Evolutionary conservation across 2,888 invertebrate species (phyloP).

Genomic region (Minunthozetes semirufus): DNA sequence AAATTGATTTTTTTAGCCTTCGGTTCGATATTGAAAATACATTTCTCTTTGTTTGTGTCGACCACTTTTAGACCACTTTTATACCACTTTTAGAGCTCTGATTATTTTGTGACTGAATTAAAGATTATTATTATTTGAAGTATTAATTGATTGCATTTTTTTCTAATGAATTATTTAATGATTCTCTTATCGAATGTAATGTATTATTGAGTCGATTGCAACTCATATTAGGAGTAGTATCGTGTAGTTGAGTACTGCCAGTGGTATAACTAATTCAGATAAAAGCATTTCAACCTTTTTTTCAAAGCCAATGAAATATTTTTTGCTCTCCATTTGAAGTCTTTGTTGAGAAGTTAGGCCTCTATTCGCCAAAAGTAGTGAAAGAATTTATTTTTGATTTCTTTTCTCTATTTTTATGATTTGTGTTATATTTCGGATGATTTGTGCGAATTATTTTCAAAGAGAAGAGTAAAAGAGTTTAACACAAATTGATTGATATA

Average conservation of each 20-base stretch:
- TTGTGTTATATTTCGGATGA: neutral
- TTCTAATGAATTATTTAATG: too few relatives aligned
- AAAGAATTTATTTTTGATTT: neutral
- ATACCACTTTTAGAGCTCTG: too few relatives aligned
- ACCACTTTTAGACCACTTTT: too few relatives aligned
- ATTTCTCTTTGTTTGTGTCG: too few relatives aligned
- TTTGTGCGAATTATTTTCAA: neutral
- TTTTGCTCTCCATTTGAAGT: neutral
- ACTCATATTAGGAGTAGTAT: neutral
- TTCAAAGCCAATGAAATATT: neutral
- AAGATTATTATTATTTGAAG: too few relatives aligned
- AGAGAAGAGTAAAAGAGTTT: neutral
- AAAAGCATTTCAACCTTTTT: slow-evolving; percentile 2
- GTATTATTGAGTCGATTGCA: neutral
- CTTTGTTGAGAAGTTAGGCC: neutral
- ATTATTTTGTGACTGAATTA: too few relatives aligned
- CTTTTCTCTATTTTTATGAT: neutral
- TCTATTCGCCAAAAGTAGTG: neutral
- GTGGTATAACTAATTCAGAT: neutral
- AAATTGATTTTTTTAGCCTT: too few relatives aligned
- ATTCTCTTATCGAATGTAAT: neutral
- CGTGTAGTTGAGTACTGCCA: too few relatives aligned
- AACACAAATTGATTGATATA: slow-evolving; percentile 27
- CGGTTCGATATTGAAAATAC: too few relatives aligned
- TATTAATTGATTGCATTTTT: too few relatives aligned